Evolutionary conservation across 1,140 invertebrate genomes (phyloP).

Genomic region (Cotesia chilonis): DNA sequence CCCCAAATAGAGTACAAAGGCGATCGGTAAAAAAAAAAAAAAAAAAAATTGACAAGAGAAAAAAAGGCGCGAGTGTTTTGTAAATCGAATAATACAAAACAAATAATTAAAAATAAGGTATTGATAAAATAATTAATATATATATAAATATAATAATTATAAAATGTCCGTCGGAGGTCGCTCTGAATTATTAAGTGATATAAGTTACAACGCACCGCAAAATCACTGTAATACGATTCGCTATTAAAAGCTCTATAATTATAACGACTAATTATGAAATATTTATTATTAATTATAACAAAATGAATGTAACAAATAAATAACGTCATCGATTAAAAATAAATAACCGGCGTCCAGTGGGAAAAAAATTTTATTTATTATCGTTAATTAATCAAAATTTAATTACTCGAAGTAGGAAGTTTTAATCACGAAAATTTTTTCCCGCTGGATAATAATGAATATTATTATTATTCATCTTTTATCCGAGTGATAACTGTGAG

Average conservation of each 20-base stretch:
- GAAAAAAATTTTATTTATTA: too few species aligned
- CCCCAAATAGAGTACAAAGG: constrained; percentile 11
- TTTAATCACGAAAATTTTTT: constrained; percentile 1
- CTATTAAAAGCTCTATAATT: constrained; percentile 60
- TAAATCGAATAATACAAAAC: constrained; percentile 49
- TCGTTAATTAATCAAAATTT: constrained; percentile 16
- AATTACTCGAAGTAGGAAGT: too few species aligned
- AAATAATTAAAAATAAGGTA: constrained; percentile 35
- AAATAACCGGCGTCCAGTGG: constrained; percentile 38
- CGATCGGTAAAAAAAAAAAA: constrained; percentile 42
- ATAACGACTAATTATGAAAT: constrained; percentile 63
- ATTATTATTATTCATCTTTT: background rate
- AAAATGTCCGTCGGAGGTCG: constrained; percentile 52
- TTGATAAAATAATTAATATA: constrained; percentile 8
- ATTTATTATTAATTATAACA: constrained; percentile 51
- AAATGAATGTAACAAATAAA: constrained; percentile 59
- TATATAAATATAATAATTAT: constrained; percentile 21
- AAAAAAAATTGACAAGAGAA: constrained; percentile 40
- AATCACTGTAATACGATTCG: constrained; percentile 50
- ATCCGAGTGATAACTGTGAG: constrained; percentile 54
- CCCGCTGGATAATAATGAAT: background rate
- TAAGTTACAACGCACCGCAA: constrained; percentile 29
- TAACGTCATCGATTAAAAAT: constrained; percentile 66
- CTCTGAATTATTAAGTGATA: constrained; percentile 44
- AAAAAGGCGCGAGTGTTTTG: constrained; percentile 53